phyloP scores from a whole-genome alignment of 1,140 invertebrate species.

The Tetramorium simillimum region DNA sequence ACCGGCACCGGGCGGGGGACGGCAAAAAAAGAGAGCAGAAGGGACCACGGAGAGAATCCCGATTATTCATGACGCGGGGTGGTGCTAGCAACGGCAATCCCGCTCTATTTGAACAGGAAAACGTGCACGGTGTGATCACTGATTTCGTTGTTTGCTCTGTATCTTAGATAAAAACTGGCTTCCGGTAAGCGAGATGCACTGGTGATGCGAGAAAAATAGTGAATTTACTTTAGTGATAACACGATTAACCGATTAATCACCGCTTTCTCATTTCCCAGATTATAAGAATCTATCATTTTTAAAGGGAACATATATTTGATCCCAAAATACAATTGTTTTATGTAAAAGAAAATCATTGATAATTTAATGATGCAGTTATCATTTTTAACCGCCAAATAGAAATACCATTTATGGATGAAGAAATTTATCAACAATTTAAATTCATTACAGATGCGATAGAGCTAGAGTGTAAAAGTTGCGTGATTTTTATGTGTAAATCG shows the following conservation, averaged over 20 bases:
- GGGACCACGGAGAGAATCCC: slow-evolving; percentile 63
- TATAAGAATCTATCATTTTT: slow-evolving; percentile 10
- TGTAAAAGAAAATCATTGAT: not conserved
- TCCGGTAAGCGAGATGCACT: slow-evolving; percentile 52
- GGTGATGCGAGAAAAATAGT: not conserved
- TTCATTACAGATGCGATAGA: not conserved
- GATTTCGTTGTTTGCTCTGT: slow-evolving; percentile 69
- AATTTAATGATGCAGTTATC: not conserved
- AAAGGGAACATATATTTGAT: no score
- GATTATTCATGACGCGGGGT: slow-evolving; percentile 76
- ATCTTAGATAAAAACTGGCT: slow-evolving; percentile 75
- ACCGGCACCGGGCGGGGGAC: slow-evolving; percentile 20
- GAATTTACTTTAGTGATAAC: not conserved
- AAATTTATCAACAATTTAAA: not conserved
- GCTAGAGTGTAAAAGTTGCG: not conserved
- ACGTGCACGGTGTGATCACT: slow-evolving; percentile 51
- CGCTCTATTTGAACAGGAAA: slow-evolving; percentile 76
- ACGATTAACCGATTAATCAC: slow-evolving; percentile 12
- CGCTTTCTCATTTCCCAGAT: slow-evolving; percentile 7
- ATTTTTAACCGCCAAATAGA: not conserved
- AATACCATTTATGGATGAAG: not conserved
- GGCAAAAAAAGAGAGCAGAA: slow-evolving; percentile 58
- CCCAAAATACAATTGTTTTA: not conserved
- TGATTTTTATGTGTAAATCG: not conserved
- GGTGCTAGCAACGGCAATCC: slow-evolving; percentile 62